phyloP scores from a whole-genome alignment of 2,888 invertebrate species.

The Rotaria socialis region DNA sequence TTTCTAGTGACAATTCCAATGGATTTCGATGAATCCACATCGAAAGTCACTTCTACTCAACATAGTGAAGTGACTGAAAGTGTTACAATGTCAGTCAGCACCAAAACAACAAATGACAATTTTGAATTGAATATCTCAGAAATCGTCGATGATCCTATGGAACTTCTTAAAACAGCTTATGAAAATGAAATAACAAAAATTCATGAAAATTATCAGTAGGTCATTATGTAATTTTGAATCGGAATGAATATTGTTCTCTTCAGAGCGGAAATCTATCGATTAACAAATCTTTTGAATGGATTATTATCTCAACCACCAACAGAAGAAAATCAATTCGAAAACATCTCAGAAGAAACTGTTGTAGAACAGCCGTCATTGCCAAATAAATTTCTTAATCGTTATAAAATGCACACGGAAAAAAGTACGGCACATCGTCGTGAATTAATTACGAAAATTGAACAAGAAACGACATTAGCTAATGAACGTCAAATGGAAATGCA shows the following conservation, averaged over 20 bases:
- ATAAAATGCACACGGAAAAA: constrained; percentile 53
- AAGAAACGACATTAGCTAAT: constrained; percentile 48
- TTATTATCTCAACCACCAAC: background rate
- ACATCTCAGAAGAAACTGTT: background rate
- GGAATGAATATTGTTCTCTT: background rate
- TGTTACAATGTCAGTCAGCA: too few relatives aligned
- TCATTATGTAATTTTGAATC: background rate
- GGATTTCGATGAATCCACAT: too few relatives aligned
- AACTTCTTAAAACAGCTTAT: background rate
- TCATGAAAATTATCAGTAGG: background rate
- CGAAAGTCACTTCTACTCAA: too few relatives aligned
- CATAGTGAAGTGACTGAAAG: too few relatives aligned
- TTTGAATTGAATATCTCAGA: background rate
- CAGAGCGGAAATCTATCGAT: background rate
- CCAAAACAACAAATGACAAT: too few relatives aligned
- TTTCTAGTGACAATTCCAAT: too few relatives aligned
- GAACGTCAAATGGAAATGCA: constrained; percentile 44
- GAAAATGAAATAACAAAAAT: background rate
- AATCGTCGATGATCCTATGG: background rate
- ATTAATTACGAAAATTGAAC: constrained; percentile 51
- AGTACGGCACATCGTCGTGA: constrained; percentile 52
- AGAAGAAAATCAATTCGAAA: background rate
- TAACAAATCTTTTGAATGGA: background rate
- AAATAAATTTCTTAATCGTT: constrained; percentile 52
- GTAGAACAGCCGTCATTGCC: background rate